Percentiles rank a stretch among this genome's conserved stretches.
Conservation (phyloP, 2,888 invertebrate genomes). For the Drosophila emarginata region DNA sequence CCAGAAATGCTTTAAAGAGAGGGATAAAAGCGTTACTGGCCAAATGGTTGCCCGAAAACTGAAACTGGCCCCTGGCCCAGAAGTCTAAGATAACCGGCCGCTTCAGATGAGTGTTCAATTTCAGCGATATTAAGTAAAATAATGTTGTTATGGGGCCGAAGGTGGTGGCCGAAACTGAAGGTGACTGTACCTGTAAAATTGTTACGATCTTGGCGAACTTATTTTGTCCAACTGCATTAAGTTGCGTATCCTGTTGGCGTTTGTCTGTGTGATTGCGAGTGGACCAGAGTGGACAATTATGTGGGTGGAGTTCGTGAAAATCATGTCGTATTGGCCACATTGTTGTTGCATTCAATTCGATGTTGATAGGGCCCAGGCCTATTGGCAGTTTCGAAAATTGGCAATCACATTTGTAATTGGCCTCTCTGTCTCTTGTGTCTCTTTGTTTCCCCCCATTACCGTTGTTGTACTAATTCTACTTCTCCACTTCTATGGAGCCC, state of each 20-base stretch:
- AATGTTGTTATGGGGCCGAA: not conserved
- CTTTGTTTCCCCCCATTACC: conserved; percentile 24
- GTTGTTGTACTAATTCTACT: not conserved
- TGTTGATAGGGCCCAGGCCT: conserved; percentile 63
- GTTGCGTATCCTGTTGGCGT: not conserved
- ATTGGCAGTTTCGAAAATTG: conserved; percentile 56
- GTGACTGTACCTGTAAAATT: not conserved
- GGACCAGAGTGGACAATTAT: conserved; percentile 49
- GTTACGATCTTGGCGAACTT: not conserved
- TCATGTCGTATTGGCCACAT: conserved; percentile 77
- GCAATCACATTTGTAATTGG: conserved; percentile 67
- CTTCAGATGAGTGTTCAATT: not conserved
- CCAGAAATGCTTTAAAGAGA: conserved; percentile 77
- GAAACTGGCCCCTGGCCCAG: not conserved
- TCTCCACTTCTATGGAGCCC: not conserved
- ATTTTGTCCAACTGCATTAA: not conserved
- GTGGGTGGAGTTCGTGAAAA: conserved; percentile 77
- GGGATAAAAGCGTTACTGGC: conserved; percentile 61
- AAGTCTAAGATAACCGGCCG: not conserved
- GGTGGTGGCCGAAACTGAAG: not conserved
- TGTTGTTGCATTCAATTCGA: conserved; percentile 54
- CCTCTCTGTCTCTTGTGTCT: conserved; percentile 51
- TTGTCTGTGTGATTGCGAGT: not conserved
- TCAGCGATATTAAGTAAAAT: not conserved
- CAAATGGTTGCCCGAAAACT: conserved; percentile 6